Conservation (phyloP, 2,797 vertebrate species). For the Sus cebifrons region DNA sequence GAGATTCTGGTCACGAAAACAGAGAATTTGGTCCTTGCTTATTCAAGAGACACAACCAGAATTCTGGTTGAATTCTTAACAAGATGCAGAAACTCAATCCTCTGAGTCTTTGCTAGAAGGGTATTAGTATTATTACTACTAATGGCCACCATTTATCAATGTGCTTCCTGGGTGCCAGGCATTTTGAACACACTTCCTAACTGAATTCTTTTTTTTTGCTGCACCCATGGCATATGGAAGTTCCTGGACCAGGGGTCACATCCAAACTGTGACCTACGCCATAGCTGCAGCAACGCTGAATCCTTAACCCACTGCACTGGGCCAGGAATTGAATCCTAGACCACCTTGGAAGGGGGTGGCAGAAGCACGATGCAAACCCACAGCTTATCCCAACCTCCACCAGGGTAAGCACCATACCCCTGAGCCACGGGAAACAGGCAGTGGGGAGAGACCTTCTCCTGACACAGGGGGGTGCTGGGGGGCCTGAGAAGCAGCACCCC, state of each 20-base stretch:
- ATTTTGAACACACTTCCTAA: slow-evolving; percentile 19
- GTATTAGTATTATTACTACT: background rate
- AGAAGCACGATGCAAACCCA: background rate
- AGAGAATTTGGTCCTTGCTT: background rate
- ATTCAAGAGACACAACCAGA: background rate
- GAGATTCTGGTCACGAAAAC: background rate
- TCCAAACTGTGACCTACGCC: too few relatives aligned
- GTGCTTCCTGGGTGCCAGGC: background rate
- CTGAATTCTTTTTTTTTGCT: background rate
- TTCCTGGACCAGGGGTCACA: too few relatives aligned
- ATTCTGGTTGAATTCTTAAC: slow-evolving; percentile 51
- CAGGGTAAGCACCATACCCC: too few relatives aligned
- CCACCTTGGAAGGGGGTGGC: background rate
- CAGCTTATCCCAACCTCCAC: background rate
- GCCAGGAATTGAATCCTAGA: too few relatives aligned
- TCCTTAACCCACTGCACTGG: too few relatives aligned
- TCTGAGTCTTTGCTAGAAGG: background rate
- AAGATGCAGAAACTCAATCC: slow-evolving; percentile 30
- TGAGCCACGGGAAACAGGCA: background rate
- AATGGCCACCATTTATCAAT: background rate
- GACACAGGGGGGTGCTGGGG: background rate
- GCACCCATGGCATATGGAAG: too few relatives aligned
- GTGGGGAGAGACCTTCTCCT: background rate
- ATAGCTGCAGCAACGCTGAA: too few relatives aligned
- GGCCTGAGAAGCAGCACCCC: accelerated